Conservation (phyloP, 2,888 invertebrate species). For the Monoplex corrugatus region DNA sequence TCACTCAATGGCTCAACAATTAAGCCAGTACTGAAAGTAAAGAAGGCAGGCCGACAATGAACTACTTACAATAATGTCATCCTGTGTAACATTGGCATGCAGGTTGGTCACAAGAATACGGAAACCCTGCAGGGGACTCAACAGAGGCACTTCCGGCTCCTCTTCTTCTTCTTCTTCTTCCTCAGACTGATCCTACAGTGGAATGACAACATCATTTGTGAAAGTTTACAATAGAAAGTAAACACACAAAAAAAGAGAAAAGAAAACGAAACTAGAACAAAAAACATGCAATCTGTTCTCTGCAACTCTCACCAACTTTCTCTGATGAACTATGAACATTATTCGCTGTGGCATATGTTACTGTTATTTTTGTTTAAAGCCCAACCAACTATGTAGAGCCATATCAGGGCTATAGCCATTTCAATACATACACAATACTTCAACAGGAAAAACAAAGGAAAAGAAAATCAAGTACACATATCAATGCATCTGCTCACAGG, state of each 20-base stretch:
- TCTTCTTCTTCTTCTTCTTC: slow-evolving; percentile 54
- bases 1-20: too few species aligned
- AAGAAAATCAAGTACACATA: not conserved
- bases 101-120: slow-evolving; percentile 95
- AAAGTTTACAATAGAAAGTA: not conserved
- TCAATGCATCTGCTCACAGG: too few species aligned
- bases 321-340: too few species aligned
- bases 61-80: slow-evolving; percentile 90
- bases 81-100: slow-evolving; percentile 91
- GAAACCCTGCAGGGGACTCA: slow-evolving; percentile 85
- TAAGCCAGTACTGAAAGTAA: not conserved
- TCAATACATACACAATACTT: too few species aligned
- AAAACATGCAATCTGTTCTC: too few species aligned
- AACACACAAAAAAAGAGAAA: too few species aligned
- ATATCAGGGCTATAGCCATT: too few species aligned
- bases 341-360: not conserved
- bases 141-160: slow-evolving; percentile 56
- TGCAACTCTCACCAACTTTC: too few species aligned
- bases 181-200: slow-evolving; percentile 27
- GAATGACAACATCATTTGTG: not conserved
- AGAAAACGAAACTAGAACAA: not conserved
- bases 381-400: not conserved
- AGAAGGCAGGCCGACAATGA: not conserved
- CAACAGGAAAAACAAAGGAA: not conserved
- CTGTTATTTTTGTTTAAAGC: not conserved